Evolutionary conservation across 2,113 vertebrate genomes (phyloP).

Genomic region (Saimiri boliviensis): DNA sequence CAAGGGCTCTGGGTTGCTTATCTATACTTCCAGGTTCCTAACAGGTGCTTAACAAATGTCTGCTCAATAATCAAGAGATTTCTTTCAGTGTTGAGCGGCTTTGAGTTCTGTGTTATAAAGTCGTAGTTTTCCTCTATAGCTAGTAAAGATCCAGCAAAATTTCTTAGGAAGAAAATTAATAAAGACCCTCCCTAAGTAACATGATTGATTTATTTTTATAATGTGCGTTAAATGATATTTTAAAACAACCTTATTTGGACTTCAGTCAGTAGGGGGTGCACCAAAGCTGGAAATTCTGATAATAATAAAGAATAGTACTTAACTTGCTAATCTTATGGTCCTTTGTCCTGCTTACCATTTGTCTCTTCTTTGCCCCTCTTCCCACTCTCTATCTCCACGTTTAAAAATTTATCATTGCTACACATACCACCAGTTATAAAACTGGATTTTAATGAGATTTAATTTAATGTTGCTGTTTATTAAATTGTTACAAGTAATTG

Average conservation of each 20-base stretch:
- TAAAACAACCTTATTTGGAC: neutral
- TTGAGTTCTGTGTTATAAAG: neutral
- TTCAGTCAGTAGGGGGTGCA: slow-evolving; percentile 72
- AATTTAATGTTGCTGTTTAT: neutral
- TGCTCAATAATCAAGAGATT: neutral
- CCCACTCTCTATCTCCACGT: neutral
- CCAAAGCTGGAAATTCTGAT: neutral
- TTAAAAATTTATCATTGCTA: neutral
- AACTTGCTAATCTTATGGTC: fast-evolving
- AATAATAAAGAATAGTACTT: neutral
- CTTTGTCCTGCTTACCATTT: neutral
- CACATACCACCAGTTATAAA: neutral
- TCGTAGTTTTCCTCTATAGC: neutral
- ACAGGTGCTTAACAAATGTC: neutral
- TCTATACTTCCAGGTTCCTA: neutral
- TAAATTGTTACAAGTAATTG: neutral
- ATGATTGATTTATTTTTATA: neutral
- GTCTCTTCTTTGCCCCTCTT: neutral
- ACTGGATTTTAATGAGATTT: neutral
- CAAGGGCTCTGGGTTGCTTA: neutral
- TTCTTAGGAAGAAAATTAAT: neutral
- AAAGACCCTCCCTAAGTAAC: neutral
- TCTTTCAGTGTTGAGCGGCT: neutral
- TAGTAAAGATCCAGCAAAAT: neutral
- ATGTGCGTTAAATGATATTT: neutral